phyloP scores from a whole-genome alignment of 2,113 vertebrate genomes.

The Oxygymnocypris stewartii region DNA sequence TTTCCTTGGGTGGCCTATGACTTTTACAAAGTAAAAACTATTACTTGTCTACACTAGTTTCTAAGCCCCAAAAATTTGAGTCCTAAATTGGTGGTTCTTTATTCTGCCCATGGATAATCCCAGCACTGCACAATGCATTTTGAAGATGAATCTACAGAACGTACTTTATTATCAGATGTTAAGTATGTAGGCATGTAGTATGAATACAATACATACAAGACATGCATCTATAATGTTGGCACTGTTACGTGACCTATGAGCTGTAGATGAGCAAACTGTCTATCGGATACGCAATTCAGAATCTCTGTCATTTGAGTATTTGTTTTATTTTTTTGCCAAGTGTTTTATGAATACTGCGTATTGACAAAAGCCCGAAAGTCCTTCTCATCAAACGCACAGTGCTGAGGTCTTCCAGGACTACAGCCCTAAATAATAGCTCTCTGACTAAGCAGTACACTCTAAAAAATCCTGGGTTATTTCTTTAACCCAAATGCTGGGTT shows the following conservation, averaged over 20 bases:
- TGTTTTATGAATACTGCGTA: neutral
- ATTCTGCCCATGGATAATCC: neutral
- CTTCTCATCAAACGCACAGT: neutral
- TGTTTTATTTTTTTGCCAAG: neutral
- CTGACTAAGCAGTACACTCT: neutral
- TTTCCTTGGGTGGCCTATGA: conserved; percentile 22
- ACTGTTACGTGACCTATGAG: neutral
- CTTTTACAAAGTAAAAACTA: neutral
- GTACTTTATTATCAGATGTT: neutral
- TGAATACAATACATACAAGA: neutral
- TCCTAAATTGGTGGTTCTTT: neutral
- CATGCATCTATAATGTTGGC: neutral
- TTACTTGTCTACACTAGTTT: neutral
- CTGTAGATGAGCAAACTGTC: neutral
- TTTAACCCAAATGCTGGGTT: no score
- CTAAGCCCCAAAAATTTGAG: neutral
- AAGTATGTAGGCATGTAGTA: neutral
- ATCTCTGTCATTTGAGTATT: neutral
- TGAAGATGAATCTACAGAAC: neutral
- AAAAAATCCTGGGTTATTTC: no score
- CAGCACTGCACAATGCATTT: conserved; percentile 17
- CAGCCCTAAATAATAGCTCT: neutral
- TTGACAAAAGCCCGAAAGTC: neutral
- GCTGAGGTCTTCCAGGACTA: conserved; percentile 2
- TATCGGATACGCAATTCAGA: neutral